Conservation (phyloP, 2,888 invertebrate genomes). For the Rhingia rostrata region DNA sequence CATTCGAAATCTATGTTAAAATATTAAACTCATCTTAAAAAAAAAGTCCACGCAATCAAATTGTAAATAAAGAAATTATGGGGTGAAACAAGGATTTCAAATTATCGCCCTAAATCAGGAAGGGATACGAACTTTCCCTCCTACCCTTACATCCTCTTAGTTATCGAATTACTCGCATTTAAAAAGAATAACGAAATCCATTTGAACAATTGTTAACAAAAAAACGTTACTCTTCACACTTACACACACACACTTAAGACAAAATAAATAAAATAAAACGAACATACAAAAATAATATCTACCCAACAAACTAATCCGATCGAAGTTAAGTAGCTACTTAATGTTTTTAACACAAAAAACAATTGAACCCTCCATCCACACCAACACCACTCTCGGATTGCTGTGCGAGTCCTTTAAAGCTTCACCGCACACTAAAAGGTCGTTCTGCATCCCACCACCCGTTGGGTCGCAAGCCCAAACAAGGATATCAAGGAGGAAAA, state of each 20-base stretch:
- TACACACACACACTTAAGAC: constrained; percentile 14
- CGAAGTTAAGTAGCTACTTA: constrained; percentile 77
- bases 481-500: constrained; percentile 43
- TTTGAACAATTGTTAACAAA: background rate
- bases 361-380: constrained; percentile 67
- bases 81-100: constrained; percentile 15
- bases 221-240: constrained; percentile 2
- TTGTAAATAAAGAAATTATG: background rate
- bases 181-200: constrained; percentile 50
- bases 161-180: constrained; percentile 14
- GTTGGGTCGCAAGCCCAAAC: constrained; percentile 35
- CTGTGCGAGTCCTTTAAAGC: constrained; percentile 46
- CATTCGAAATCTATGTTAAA: constrained; percentile 27
- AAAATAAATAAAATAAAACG: constrained; percentile 64
- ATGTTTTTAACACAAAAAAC: constrained; percentile 75
- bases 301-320: constrained; percentile 76
- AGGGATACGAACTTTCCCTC: background rate
- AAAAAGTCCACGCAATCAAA: background rate
- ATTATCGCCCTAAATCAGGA: constrained; percentile 26
- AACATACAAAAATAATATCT: constrained; percentile 65
- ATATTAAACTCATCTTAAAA: constrained; percentile 39
- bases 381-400: background rate
- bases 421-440: constrained; percentile 65
- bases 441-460: constrained; percentile 20
- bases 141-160: background rate